A percentile compares a stretch with the other conserved stretches of the same genome.
Evolutionary conservation across 1,140 invertebrate genomes (phyloP).

Genomic region (Drosophila ironensis): DNA sequence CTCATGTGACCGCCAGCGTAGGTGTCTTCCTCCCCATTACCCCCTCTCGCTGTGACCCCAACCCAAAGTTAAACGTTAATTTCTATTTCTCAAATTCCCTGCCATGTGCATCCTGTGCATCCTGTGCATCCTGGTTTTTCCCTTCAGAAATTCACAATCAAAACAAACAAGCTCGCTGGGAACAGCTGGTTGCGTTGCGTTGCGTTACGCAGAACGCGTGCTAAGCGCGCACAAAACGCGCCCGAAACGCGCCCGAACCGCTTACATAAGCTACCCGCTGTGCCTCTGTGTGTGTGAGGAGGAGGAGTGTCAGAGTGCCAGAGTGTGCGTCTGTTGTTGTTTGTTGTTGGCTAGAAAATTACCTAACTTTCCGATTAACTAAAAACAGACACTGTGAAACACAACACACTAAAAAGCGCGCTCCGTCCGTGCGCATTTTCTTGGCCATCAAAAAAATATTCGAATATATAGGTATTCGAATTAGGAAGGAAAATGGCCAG

Average conservation of each 20-base stretch:
- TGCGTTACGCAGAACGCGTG: conserved; percentile 32
- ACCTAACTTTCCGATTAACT: conserved; percentile 13
- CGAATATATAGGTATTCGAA: not conserved
- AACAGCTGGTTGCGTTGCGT: conserved; percentile 28
- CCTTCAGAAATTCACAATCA: not conserved
- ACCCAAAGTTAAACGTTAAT: no score
- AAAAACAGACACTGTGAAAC: not conserved
- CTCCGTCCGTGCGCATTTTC: conserved; percentile 51
- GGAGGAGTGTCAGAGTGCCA: no score
- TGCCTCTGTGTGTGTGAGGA: conserved; percentile 4
- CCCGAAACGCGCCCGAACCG: conserved; percentile 49
- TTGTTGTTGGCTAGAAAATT: conserved; percentile 30
- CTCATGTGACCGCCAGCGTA: conserved; percentile 51
- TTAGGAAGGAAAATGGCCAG: not conserved
- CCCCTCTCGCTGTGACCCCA: no score
- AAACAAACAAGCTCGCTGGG: conserved; percentile 19
- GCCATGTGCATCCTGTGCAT: no score
- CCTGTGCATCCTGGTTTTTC: no score
- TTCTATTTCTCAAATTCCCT: no score
- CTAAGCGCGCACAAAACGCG: conserved; percentile 48
- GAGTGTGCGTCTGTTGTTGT: not conserved
- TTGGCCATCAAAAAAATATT: conserved; percentile 9
- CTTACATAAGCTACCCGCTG: conserved; percentile 59
- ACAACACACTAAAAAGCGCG: not conserved
- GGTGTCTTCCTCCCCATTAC: conserved; percentile 29